These are phyloP conservation scores for Propithecus coquereli DNA, from an alignment of 2,113 vertebrate species.

Conservation along the genomic window DNA sequence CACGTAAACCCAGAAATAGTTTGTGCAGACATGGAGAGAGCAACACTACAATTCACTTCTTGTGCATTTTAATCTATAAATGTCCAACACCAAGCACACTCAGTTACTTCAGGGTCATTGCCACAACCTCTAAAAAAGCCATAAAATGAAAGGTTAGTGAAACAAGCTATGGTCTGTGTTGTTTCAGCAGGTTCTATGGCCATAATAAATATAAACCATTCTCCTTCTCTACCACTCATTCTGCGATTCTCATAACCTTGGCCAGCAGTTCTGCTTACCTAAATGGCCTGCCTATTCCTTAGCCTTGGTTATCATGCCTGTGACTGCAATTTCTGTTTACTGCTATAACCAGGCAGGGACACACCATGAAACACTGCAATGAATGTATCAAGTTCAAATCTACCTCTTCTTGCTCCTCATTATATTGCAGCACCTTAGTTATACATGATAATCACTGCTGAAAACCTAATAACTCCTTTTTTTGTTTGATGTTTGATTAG, in stretches of 20 bases:
- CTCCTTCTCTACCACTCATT: not conserved
- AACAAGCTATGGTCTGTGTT: not conserved
- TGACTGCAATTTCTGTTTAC: not conserved
- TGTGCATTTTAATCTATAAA: not conserved
- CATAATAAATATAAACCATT: not conserved
- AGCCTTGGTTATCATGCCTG: not conserved
- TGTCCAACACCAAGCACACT: not conserved
- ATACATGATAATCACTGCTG: not conserved
- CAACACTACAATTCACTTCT: not conserved
- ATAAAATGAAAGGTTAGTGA: not conserved
- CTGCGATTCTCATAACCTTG: not conserved
- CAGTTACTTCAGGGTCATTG: not conserved
- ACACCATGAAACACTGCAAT: too few relatives aligned
- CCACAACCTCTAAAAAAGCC: not conserved
- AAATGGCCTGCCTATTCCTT: not conserved
- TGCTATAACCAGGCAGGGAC: not conserved
- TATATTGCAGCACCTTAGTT: not conserved
- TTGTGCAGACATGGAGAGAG: rapidly evolving
- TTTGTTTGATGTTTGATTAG: not conserved
- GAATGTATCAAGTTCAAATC: not conserved
- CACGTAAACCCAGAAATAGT: not conserved
- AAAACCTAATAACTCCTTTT: not conserved
- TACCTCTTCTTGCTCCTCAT: not conserved
- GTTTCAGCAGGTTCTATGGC: not conserved
- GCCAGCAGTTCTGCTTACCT: not conserved